These are phyloP conservation scores for Spea multiplicata DNA, from an alignment of 2,113 vertebrate species.

Conservation along the genomic window DNA sequence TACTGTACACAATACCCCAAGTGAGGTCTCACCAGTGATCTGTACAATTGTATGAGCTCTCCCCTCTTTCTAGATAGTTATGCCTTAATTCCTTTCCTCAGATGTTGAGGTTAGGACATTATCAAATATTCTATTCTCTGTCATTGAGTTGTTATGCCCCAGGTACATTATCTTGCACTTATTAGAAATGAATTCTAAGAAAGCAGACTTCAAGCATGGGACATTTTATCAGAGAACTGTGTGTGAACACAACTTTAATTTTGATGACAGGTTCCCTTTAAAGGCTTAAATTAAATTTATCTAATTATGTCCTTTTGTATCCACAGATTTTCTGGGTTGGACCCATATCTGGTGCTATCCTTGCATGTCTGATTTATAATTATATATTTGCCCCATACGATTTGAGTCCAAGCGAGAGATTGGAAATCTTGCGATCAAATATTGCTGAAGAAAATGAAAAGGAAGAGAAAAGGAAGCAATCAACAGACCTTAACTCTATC, in stretches of 20 bases:
- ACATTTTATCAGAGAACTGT: not conserved
- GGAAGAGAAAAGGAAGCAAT: conserved; percentile 38
- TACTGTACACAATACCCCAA: too few relatives aligned
- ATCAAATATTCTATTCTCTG: too few relatives aligned
- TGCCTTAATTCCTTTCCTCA: too few relatives aligned
- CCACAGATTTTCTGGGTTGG: conserved; percentile 61
- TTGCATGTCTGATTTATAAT: conserved; percentile 60
- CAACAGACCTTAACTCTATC: conserved; percentile 24
- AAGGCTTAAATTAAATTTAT: not conserved
- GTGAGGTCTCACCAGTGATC: too few relatives aligned
- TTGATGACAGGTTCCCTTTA: not conserved
- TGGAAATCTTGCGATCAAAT: conserved; percentile 56
- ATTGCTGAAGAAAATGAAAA: conserved; percentile 15
- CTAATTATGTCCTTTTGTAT: not conserved
- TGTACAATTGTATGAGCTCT: too few relatives aligned
- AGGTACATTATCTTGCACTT: too few relatives aligned
- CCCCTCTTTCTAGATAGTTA: too few relatives aligned
- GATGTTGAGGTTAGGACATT: too few relatives aligned
- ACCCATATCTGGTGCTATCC: conserved; percentile 56
- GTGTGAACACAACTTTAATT: not conserved
- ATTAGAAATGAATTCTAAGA: too few relatives aligned
- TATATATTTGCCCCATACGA: conserved; percentile 55
- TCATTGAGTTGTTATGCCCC: too few relatives aligned
- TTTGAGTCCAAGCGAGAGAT: conserved; percentile 53
- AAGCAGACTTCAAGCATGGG: too few relatives aligned